Evolutionary conservation across 2,797 vertebrate species (phyloP), one percentile per base, ranked within the genome.

Genomic region (Sebastes hubbsi): DNA sequence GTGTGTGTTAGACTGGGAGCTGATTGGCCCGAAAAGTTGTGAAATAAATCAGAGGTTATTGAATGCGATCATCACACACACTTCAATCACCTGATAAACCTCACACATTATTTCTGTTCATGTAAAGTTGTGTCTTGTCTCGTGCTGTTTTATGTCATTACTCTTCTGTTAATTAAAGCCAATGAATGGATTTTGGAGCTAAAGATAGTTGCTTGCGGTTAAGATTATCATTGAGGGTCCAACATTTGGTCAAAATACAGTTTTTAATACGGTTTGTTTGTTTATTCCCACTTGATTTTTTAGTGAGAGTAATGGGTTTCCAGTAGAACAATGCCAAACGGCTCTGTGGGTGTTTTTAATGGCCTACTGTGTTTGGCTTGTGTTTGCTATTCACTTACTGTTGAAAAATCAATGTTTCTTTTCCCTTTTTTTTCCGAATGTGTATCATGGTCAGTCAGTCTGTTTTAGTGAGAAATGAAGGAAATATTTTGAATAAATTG

Each of bases 281-380:
- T 88, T 80, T 85, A 82, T 78, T 83, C 86, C 77, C 85, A 69
- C 74, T 73, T 77, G 82, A 79, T 80, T 27, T 66, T 72, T 86
- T 55, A 32, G 73, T 78, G 27, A 60, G 80, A 87, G 82, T 83
- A 87, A 78, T 74, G 73, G 52, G 77, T 82, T 88, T 88, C 78
- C 75, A 71, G 72, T 81, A 72, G 73, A 86, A 88, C 87, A 85
- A 79, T 84, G 82, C 88, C 90, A 89, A 88, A 89, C 65, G 62
- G 72, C 82, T 84, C 86, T 82, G 87, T 89, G 81, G 83, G 84
- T 88, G 90, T 91, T 91, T 92, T 77, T 88, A 87, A 86, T 80
- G 81, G 78, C 83, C 68, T 27, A 81, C 79, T 91, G 87, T 75
- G 87, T 91, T 86, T 83, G 68, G 66, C 69, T 78, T 78, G 64